Conservation (phyloP, 1,140 invertebrate species). For the Chionoecetes opilio region DNA sequence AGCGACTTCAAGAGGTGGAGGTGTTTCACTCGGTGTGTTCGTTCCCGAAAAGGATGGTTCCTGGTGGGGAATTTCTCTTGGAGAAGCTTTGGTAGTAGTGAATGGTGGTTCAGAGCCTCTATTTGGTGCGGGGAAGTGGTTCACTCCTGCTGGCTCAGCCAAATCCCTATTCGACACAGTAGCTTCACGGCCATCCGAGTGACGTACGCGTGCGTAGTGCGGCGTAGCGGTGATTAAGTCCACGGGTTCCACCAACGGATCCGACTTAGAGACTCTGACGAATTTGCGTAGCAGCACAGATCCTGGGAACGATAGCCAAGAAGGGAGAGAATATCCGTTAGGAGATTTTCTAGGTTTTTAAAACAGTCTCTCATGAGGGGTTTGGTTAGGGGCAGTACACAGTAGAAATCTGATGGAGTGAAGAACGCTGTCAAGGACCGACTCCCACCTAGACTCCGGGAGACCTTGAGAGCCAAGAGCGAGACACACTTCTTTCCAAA, state of each 20-base stretch:
- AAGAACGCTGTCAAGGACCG: not conserved
- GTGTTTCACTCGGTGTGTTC: too few species aligned
- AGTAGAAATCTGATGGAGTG: not conserved
- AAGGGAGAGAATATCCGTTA: not conserved
- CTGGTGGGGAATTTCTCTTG: too few species aligned
- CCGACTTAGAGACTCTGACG: not conserved
- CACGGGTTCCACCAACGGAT: slow-evolving; percentile 2
- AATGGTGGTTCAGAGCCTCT: too few species aligned
- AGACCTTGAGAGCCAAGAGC: not conserved
- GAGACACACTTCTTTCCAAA: not conserved
- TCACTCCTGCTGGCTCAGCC: too few species aligned
- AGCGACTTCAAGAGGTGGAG: too few species aligned
- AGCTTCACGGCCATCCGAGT: not conserved
- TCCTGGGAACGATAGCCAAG: not conserved
- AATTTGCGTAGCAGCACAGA: not conserved
- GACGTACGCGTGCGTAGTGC: not conserved
- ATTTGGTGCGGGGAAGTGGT: too few species aligned
- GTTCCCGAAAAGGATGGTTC: too few species aligned
- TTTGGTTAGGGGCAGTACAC: not conserved
- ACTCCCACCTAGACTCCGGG: not conserved
- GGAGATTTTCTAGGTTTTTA: not conserved
- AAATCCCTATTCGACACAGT: not conserved
- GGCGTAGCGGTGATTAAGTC: not conserved
- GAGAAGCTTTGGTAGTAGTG: too few species aligned
- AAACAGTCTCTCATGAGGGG: not conserved